These are phyloP conservation scores for Amiota communis DNA, from an alignment of 2,888 invertebrate genomes.

Conservation along the genomic window DNA sequence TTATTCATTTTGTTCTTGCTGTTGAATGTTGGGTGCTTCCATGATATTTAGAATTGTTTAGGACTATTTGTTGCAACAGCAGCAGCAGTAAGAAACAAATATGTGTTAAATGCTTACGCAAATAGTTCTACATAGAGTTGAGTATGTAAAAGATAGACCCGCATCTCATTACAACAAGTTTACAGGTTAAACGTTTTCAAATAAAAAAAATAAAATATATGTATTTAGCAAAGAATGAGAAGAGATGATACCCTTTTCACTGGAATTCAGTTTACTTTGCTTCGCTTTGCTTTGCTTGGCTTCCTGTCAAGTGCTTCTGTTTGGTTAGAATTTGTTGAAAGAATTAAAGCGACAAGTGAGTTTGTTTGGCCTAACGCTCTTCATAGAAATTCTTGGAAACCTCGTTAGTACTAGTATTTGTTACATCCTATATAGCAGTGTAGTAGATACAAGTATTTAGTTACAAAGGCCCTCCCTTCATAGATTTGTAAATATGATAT, in stretches of 20 bases:
- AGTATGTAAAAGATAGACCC: too few relatives aligned
- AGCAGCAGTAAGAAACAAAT: constrained; percentile 9
- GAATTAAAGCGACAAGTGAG: too few relatives aligned
- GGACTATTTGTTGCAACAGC: not conserved
- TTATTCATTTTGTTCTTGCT: not conserved
- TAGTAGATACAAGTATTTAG: too few relatives aligned
- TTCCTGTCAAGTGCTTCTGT: constrained; percentile 47
- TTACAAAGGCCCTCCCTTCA: too few relatives aligned
- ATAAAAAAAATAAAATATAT: not conserved
- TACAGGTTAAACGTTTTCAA: not conserved
- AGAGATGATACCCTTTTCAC: constrained; percentile 5
- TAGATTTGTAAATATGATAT: too few relatives aligned
- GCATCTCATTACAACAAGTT: not conserved
- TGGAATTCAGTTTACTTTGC: constrained; percentile 39
- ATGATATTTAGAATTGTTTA: not conserved
- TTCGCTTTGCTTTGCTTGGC: constrained; percentile 32
- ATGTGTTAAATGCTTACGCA: constrained; percentile 67
- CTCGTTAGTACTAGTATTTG: too few relatives aligned
- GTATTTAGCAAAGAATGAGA: not conserved
- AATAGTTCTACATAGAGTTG: constrained; percentile 44
- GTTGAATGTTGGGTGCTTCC: not conserved
- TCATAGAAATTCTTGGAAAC: too few relatives aligned
- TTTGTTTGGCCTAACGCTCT: too few relatives aligned
- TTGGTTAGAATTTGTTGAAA: constrained; percentile 18
- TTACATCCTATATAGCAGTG: too few relatives aligned